Conservation (phyloP, 2,797 vertebrate genomes). For the Etheostoma perlongum region DNA sequence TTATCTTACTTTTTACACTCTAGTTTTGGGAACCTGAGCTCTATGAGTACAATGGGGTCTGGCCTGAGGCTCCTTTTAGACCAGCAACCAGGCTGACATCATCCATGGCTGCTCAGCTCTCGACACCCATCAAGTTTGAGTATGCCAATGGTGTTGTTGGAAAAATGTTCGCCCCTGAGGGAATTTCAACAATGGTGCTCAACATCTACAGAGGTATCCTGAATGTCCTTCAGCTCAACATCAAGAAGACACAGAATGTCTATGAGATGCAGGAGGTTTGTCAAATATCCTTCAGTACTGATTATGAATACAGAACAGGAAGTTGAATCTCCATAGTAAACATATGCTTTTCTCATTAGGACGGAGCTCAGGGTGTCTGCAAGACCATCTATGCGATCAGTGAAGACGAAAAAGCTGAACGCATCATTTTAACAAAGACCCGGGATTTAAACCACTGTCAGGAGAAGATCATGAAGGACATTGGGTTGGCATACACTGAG, state of each 20-base stretch:
- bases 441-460: conserved; percentile 85
- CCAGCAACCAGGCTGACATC: conserved; percentile 79
- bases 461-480: conserved; percentile 77
- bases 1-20: not conserved
- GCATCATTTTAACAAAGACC: conserved; percentile 82
- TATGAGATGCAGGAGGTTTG: conserved; percentile 88
- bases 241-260: conserved; percentile 83
- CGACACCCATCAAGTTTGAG: conserved; percentile 84
- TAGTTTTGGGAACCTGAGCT: conserved; percentile 81
- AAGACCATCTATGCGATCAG: conserved; percentile 84
- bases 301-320: not conserved
- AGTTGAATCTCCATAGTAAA: conserved; percentile 10
- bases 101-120: conserved; percentile 76
- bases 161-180: conserved; percentile 75
- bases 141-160: conserved; percentile 80
- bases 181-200: conserved; percentile 74
- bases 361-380: conserved; percentile 84
- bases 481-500: conserved; percentile 81
- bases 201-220: conserved; percentile 85
- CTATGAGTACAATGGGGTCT: conserved; percentile 84
- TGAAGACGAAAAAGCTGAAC: conserved; percentile 76
- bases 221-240: conserved; percentile 82
- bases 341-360: conserved; percentile 67
- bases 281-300: conserved; percentile 17
- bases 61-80: conserved; percentile 76